These are phyloP conservation scores for Tenodera sinensis DNA, from an alignment of 2,888 invertebrate species.

Conservation along the genomic window DNA sequence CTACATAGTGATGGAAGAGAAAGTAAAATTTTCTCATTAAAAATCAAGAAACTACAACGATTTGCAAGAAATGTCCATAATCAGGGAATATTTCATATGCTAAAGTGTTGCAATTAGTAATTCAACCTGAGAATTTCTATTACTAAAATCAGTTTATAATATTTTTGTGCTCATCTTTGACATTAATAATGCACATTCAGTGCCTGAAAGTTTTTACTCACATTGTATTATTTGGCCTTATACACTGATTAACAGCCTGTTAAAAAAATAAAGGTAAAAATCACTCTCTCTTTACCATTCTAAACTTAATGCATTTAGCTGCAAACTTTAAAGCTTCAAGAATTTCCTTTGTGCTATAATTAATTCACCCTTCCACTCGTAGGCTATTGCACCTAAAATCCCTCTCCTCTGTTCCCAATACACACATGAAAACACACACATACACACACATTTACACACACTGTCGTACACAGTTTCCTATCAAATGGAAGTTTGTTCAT, in stretches of 20 bases:
- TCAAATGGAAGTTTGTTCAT: not conserved
- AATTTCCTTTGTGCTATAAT: not conserved
- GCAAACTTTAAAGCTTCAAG: not conserved
- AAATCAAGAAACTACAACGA: not conserved
- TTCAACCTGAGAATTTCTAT: not conserved
- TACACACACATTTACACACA: not conserved
- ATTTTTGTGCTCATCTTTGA: not conserved
- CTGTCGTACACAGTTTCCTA: not conserved
- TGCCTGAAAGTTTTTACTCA: not conserved
- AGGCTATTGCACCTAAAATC: not conserved
- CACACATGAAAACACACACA: not conserved
- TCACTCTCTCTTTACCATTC: not conserved
- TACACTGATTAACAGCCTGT: not conserved
- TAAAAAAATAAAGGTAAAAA: not conserved
- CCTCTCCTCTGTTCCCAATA: not conserved
- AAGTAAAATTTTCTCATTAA: no score
- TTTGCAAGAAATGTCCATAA: not conserved
- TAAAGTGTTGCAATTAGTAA: not conserved
- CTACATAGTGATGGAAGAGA: no score
- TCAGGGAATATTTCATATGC: not conserved
- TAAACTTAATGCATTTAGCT: not conserved
- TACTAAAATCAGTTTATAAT: not conserved
- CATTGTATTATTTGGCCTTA: not conserved
- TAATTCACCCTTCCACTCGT: not conserved
- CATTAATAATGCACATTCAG: not conserved